Evolutionary conservation across 2,888 invertebrate genomes (phyloP).

Genomic region (Sphaerophoria rueppellii): DNA sequence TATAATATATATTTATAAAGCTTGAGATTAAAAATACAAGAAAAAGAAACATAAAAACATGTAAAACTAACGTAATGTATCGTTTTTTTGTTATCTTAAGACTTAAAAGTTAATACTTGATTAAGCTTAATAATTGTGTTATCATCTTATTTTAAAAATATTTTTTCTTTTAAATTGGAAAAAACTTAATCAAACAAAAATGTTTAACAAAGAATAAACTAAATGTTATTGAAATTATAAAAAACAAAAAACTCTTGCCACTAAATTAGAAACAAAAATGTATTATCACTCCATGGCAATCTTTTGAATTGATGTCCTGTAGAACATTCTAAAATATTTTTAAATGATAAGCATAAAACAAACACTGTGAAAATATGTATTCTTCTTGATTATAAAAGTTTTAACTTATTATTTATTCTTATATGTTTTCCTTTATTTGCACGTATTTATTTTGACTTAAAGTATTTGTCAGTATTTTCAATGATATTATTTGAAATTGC

Average conservation of each 20-base stretch:
- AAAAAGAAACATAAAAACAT: slow-evolving; percentile 9
- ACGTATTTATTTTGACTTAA: slow-evolving; percentile 1
- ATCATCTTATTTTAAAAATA: too few relatives aligned
- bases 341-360: not conserved
- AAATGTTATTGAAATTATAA: too few relatives aligned
- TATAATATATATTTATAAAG: slow-evolving; percentile 29
- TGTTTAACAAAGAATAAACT: too few relatives aligned
- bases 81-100: not conserved
- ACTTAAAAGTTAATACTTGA: too few relatives aligned
- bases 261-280: not conserved
- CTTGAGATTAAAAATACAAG: slow-evolving; percentile 32
- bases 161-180: not conserved
- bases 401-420: not conserved
- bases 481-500: not conserved
- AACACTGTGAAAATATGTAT: not conserved
- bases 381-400: not conserved
- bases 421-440: not conserved
- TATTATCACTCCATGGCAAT: not conserved
- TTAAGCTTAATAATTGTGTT: too few relatives aligned
- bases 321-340: not conserved
- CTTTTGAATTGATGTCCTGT: slow-evolving; percentile 12
- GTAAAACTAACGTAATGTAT: slow-evolving; percentile 7
- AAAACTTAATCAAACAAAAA: not conserved
- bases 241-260: not conserved
- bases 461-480: not conserved